These are phyloP conservation scores for Zygaena filipendulae DNA, from an alignment of 2,888 invertebrate species.

Conservation along the genomic window DNA sequence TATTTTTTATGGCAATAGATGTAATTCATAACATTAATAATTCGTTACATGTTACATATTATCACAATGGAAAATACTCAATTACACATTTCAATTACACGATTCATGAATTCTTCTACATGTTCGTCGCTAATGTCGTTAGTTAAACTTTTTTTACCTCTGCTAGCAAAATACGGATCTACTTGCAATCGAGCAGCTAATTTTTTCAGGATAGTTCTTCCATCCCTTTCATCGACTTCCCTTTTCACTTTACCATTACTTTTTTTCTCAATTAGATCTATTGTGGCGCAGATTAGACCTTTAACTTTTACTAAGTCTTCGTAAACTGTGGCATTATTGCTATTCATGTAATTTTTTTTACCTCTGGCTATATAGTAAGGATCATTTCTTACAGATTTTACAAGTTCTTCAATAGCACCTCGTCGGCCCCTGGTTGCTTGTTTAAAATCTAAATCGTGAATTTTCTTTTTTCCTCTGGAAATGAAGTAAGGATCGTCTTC, in stretches of 20 bases:
- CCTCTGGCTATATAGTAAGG: slow-evolving; percentile 65
- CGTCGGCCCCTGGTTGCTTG: slow-evolving; percentile 42
- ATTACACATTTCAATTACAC: slow-evolving; percentile 39
- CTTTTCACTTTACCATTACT: slow-evolving; percentile 32
- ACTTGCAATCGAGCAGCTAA: slow-evolving; percentile 49
- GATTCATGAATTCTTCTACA: slow-evolving; percentile 36
- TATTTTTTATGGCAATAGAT: too few species aligned
- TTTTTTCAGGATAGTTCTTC: slow-evolving; percentile 48
- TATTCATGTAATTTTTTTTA: slow-evolving; percentile 37
- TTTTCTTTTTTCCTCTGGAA: slow-evolving; percentile 45
- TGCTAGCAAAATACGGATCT: slow-evolving; percentile 55
- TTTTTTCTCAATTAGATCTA: slow-evolving; percentile 30
- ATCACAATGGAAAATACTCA: neutral
- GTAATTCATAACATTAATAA: too few species aligned
- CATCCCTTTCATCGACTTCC: slow-evolving; percentile 38
- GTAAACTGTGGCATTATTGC: slow-evolving; percentile 20
- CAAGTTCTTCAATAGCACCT: slow-evolving; percentile 50
- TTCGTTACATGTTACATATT: too few species aligned
- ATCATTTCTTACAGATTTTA: slow-evolving; percentile 55
- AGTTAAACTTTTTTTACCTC: slow-evolving; percentile 44
- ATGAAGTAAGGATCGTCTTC: slow-evolving; percentile 54
- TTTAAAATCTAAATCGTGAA: slow-evolving; percentile 26
- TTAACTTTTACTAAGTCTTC: slow-evolving; percentile 32
- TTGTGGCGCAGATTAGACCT: slow-evolving; percentile 44
- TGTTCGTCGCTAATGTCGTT: slow-evolving; percentile 20